phyloP scores from a whole-genome alignment of 2,113 vertebrate species.

The Asarcornis scutulata region DNA sequence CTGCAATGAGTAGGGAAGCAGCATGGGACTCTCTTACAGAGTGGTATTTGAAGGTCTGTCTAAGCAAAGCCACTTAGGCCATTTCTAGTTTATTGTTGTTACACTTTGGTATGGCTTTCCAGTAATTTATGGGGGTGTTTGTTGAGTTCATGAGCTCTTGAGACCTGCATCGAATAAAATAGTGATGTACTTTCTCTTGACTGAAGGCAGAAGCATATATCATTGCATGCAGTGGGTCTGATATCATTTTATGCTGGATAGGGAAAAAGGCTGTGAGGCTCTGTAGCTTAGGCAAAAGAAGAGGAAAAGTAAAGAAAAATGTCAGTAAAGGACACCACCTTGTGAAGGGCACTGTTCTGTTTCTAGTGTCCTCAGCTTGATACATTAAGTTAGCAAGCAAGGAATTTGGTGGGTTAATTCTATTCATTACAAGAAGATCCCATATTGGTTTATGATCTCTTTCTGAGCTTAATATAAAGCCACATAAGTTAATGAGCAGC shows the following conservation, averaged over 20 bases:
- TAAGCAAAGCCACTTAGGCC: conserved; percentile 65
- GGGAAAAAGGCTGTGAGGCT: conserved; percentile 66
- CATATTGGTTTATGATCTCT: neutral
- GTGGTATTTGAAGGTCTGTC: conserved; percentile 3
- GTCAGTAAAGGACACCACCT: neutral
- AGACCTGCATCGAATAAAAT: conserved; percentile 78
- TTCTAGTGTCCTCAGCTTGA: neutral
- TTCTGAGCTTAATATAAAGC: neutral
- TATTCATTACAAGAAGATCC: neutral
- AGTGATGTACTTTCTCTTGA: conserved; percentile 77
- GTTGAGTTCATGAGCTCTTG: conserved; percentile 75
- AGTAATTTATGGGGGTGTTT: conserved; percentile 76
- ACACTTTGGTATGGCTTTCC: conserved; percentile 65
- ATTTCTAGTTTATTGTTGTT: conserved; percentile 75
- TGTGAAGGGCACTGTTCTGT: neutral
- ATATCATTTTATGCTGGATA: conserved; percentile 72
- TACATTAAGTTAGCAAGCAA: neutral
- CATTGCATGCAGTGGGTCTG: conserved; percentile 74
- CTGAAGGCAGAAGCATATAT: conserved; percentile 75
- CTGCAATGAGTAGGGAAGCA: neutral
- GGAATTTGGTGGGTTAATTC: conserved; percentile 14
- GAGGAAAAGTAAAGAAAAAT: conserved; percentile 50
- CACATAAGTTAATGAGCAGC: conserved; percentile 12
- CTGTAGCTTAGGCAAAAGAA: conserved; percentile 62
- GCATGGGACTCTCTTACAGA: neutral